Evolutionary conservation across 2,113 vertebrate species (phyloP).

Genomic region (Leptobrachium ailaonicum): DNA sequence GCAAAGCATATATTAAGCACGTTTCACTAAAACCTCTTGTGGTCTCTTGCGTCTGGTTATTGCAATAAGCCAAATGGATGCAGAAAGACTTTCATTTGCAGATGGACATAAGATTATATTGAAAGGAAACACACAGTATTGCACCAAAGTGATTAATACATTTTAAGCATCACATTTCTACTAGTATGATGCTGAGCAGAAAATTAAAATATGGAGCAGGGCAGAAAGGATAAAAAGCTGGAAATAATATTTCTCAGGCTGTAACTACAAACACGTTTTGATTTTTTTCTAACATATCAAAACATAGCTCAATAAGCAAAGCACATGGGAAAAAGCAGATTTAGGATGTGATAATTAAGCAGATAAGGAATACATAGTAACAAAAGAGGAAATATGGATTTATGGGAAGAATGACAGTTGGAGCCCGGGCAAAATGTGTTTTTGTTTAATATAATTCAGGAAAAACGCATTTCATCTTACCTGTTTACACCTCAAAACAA

Average conservation of each 20-base stretch:
- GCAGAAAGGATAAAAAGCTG: constrained; percentile 33
- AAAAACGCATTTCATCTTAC: constrained; percentile 37
- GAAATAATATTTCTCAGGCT: constrained; percentile 9
- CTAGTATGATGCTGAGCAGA: constrained; percentile 2
- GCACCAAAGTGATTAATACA: background rate
- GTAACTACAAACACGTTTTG: constrained; percentile 2
- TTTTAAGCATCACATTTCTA: constrained; percentile 10
- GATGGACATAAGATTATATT: no score
- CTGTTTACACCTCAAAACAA: constrained; percentile 1
- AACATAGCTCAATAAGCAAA: constrained; percentile 19
- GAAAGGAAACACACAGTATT: no score
- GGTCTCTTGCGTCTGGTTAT: no score
- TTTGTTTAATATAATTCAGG: background rate
- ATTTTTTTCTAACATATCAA: background rate
- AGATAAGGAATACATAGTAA: constrained; percentile 23
- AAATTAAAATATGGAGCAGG: constrained; percentile 11
- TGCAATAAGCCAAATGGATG: no score
- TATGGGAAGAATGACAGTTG: background rate
- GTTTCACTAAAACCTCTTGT: no score
- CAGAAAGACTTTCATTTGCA: no score
- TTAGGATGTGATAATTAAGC: constrained; percentile 28
- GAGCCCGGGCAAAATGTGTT: background rate
- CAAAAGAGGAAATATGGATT: constrained; percentile 15
- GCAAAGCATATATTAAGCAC: no score
- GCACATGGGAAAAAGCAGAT: constrained; percentile 33